Base-by-base conservation (phyloP, 2,888 invertebrate species). In the Hydrotaea cyrtoneurina region DNA sequence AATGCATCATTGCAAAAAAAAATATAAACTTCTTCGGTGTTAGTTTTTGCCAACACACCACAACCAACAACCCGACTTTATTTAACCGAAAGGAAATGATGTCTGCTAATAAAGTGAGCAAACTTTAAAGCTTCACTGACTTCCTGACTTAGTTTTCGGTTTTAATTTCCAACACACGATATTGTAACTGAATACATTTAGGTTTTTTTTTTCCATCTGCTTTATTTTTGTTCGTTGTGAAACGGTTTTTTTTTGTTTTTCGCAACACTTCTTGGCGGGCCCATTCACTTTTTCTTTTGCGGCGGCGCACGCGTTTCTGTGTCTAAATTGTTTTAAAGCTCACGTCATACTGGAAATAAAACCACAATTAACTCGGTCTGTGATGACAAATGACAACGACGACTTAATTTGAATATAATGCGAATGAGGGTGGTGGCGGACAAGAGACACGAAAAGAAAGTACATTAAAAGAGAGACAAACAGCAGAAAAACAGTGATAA, bases 71-170 rank as follows among this genome's bases (percentile, higher is more conserved):
- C 31, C 26, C 23, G 4, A 26, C 59, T 59, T 26, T 15, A 43
- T 50, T 62, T 2, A 23, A 23, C 21, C 21, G 21, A 69, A 66
- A 69, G 69, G 46, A 69, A 69, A 69, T 69, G 59, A 59, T 17
- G 39, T 69, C 36, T 69, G 69, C 21, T 74, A 74, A 74, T 69
- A 0, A 82, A 78, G 69, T 50, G 36, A 59, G 55, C 69, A 10
- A 59, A 57, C 23, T 2, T 43, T 43, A 19, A 57, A 69, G 55
- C 50, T 69, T 55, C 72, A 78, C 69, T 84, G 36, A 84, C 78
- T 84, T 84, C 84, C 84, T 84, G 78, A 72, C 76, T 79, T 72
- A 76, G 64, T 81, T 84, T 80, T 31, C 13, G 23, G 11, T 83
- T 75, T 79, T 62, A 46, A 62, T 59, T 43, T 23, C 69, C n/a